Conservation (phyloP, 1,140 invertebrate genomes). For the Magallana angulata region DNA sequence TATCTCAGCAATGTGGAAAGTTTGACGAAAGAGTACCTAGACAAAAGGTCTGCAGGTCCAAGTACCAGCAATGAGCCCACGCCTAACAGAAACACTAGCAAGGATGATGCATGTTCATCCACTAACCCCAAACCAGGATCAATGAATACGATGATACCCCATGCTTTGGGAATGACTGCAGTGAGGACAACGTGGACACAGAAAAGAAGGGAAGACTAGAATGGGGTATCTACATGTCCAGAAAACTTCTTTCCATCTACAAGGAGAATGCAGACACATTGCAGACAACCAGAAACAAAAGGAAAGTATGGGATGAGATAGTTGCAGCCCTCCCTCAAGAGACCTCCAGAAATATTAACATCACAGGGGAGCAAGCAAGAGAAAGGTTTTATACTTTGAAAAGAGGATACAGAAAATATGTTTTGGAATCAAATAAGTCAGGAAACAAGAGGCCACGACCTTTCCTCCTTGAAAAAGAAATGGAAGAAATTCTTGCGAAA, state of each 20-base stretch:
- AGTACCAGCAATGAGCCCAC: no score
- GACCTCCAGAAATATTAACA: background rate
- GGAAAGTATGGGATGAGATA: background rate
- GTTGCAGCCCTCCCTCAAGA: background rate
- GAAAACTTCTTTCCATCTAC: background rate
- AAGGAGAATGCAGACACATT: background rate
- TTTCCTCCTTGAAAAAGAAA: no score
- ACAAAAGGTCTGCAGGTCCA: background rate
- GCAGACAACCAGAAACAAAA: background rate
- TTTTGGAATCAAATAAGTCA: no score
- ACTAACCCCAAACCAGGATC: no score
- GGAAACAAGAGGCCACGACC: no score
- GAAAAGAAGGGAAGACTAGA: background rate
- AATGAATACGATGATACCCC: no score
- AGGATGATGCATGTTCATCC: no score
- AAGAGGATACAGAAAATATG: background rate
- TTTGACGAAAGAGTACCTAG: background rate
- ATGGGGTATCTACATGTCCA: background rate
- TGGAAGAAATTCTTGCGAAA: no score
- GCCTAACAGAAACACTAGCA: no score
- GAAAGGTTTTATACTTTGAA: background rate
- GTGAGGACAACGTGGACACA: background rate
- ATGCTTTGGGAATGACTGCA: no score
- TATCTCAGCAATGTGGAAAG: background rate
- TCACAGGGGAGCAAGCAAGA: background rate